Percentiles rank a stretch among this genome's conserved stretches.
These are phyloP conservation scores for Paradoxurus hermaphroditus DNA, from an alignment of 2,113 vertebrate genomes.

Conservation along the genomic window DNA sequence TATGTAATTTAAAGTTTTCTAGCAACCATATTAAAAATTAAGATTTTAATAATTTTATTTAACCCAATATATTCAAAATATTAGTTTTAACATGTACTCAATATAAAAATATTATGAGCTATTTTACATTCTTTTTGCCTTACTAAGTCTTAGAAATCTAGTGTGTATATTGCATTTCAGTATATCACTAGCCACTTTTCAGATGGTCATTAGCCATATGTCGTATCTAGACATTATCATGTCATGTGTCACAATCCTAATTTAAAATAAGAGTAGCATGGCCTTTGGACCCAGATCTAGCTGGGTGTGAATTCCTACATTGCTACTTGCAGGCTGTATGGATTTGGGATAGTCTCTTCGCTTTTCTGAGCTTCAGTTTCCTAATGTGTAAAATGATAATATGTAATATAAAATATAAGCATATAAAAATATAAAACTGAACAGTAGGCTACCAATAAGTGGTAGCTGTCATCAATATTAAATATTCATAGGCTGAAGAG, in stretches of 20 bases:
- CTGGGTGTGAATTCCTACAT: not conserved
- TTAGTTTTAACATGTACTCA: not conserved
- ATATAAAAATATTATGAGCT: not conserved
- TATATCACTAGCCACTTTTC: not conserved
- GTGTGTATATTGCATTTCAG: not conserved
- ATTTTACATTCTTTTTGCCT: not conserved
- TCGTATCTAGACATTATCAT: not conserved
- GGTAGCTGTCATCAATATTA: not conserved
- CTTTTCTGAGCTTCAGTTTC: constrained; percentile 15
- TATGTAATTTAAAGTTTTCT: not conserved
- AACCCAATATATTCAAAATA: not conserved
- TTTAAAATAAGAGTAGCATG: not conserved
- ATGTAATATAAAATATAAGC: not conserved
- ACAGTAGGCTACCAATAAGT: not conserved
- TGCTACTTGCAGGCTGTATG: not conserved
- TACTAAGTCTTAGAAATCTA: not conserved
- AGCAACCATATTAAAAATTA: not conserved
- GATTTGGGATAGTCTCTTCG: not conserved
- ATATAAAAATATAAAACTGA: not conserved
- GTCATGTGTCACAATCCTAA: not conserved
- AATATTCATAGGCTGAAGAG: not conserved
- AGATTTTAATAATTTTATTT: not conserved
- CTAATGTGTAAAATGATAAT: not conserved
- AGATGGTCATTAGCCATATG: not conserved
- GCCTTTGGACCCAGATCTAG: not conserved